Evolutionary conservation across 2,797 vertebrate genomes (phyloP), one percentile per base, ranked within the genome.

Genomic region (Iguana delicatissima): DNA sequence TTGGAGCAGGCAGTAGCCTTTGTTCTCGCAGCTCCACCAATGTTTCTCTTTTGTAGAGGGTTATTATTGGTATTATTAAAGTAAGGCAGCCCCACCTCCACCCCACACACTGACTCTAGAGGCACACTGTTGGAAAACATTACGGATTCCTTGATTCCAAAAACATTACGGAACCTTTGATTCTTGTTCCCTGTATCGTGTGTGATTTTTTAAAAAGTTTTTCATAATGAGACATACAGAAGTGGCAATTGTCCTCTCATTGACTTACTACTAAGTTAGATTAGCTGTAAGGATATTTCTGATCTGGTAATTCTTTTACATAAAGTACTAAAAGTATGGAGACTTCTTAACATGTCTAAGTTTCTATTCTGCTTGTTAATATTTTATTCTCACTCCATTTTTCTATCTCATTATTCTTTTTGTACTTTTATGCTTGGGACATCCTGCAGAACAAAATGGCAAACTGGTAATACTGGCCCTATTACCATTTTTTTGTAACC

Each of bases 61-160:
- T 83, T 90, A 35, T 72, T 57, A 4, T 90, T 85, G 6, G 67
- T 46, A 57, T 29, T 92, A 38, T 94, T 90, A 89, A 91, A 35
- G 62, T 88, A 64, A 69, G 62, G 42, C 64, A 69, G 29, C 8
- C 7, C 13, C 6, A 46, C 22, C 57, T 46, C 24, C 20, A 55
- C 20, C 4, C n/a, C 18, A 64, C 29, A 64, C 57, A 38, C 77
- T 22, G 26, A 69, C 6, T 69, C 29, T 29, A 50, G 24, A 72
- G 9, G 26, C 4, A 55, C 16, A 72, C 3, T 35, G 22, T 20
- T 74, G 55, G 69, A 7, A 81, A 73, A 50, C 18, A 77, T 89
- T 32, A 35, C 14, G 88, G 89, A 80, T 55, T 38, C 52, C 88
- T 83, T 18, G 2, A 9, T 64, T n/a, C n/a, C n/a, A n/a, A 7